Base-by-base conservation (phyloP, 2,113 vertebrate species). In the Eretmochelys imbricata region DNA sequence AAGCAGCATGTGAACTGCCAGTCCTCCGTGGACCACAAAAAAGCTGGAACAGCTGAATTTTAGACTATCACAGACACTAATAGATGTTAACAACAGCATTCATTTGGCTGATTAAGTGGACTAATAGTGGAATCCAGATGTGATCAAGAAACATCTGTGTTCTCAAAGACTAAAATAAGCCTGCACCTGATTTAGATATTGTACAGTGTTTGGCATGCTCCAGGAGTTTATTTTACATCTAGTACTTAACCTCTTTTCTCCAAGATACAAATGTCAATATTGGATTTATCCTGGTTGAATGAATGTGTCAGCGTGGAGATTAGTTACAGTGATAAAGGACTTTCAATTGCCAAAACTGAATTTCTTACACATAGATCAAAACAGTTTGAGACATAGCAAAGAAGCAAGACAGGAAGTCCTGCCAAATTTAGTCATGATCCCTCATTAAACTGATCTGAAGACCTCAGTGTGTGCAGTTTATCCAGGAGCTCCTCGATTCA, bases 221-320 rank as follows among this genome's bases (percentile, higher is more conserved):
- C 82, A 75, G 80, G 83, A 94, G 89, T 82, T 96, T 91, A 96
- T 92, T 98, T 98, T 97, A 88, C 89, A 97, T 96, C 85, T 88
- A 84, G 87, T 25, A 1, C 96, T 98, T 98, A 98, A 97, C 98
- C 97, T 98, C 92, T 85, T 97, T 94, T 38, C 27, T 93, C n/a
- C 62, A 94, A 97, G 95, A 97, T 96, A 97, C 95, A 97, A 97
- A 98, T 98, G 98, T 98, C 98, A 98, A 96, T 98, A 98, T 96
- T 98, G 96, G 97, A 98, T 98, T 98, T 98, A 97, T 96, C 97
- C 91, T 96, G 96, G 97, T 95, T 98, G 97, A 98, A 97, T 97
- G 97, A 95, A 96, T 86, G 85, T 97, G 97, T 98, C 97, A 97
- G 95, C 97, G 97, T 49, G 50, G 96, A 98, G 97, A 98, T 98